Percentiles rank a stretch among this genome's conserved stretches.
phyloP scores from a whole-genome alignment of 2,888 invertebrate species.

The Pyrrhia umbra region DNA sequence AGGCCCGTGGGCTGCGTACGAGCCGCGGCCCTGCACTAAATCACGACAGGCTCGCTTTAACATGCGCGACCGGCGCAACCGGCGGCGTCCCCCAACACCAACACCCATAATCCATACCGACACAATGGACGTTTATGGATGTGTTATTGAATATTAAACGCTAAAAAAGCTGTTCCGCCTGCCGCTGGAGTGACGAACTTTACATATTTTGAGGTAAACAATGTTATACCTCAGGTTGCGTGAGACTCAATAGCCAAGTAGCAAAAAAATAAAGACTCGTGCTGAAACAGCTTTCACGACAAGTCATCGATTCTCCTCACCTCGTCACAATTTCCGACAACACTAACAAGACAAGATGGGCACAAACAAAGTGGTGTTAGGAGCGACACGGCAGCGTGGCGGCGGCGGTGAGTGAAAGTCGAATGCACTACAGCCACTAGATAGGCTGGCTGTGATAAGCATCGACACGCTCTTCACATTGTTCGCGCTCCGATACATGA shows the following conservation, averaged over 20 bases:
- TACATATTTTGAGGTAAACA: slow-evolving; percentile 77
- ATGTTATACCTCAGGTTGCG: slow-evolving; percentile 60
- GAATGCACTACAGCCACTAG: slow-evolving; percentile 79
- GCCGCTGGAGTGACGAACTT: slow-evolving; percentile 70
- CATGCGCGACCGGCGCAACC: slow-evolving; percentile 74
- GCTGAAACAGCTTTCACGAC: slow-evolving; percentile 50
- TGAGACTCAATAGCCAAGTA: slow-evolving; percentile 7
- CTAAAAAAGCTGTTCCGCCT: slow-evolving; percentile 69
- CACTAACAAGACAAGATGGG: slow-evolving; percentile 75
- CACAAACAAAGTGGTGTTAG: slow-evolving; percentile 77
- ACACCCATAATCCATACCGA: slow-evolving; percentile 76
- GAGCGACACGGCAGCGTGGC: slow-evolving; percentile 68
- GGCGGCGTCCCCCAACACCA: slow-evolving; percentile 66
- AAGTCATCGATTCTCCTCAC: slow-evolving; percentile 49
- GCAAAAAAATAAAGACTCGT: slow-evolving; percentile 35
- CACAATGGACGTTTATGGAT: slow-evolving; percentile 79
- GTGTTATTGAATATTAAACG: slow-evolving; percentile 85
- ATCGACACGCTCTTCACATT: slow-evolving; percentile 87
- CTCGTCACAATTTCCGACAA: slow-evolving; percentile 66
- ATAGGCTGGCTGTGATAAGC: slow-evolving; percentile 83
- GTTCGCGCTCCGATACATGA: slow-evolving; percentile 86
- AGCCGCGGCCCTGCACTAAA: slow-evolving; percentile 84
- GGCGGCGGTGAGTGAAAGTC: slow-evolving; percentile 80
- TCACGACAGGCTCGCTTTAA: slow-evolving; percentile 80
- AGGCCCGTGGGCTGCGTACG: slow-evolving; percentile 83